A percentile compares a stretch with the other conserved stretches of the same genome.
Evolutionary conservation across 2,888 invertebrate species (phyloP).

Genomic region (Enoplolaimus lenunculus): DNA sequence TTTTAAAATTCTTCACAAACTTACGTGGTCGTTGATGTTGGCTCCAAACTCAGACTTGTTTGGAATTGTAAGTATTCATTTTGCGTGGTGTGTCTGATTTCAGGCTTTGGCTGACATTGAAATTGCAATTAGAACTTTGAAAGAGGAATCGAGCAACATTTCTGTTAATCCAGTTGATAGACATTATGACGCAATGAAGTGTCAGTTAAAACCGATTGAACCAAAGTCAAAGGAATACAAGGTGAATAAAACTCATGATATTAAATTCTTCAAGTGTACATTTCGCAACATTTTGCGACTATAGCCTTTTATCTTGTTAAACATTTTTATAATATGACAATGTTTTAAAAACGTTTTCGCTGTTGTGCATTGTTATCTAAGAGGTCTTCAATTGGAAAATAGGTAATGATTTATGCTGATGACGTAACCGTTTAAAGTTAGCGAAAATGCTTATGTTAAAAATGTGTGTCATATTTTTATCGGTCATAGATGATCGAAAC

Average conservation of each 20-base stretch:
- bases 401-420: no score
- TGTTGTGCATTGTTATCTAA: no score
- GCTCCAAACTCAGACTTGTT: no score
- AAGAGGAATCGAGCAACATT: constrained; percentile 33
- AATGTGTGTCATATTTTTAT: no score
- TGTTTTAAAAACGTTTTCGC: not conserved
- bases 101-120: constrained; percentile 44
- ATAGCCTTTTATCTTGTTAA: not conserved
- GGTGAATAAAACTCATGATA: constrained; percentile 33
- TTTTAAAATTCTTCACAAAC: no score
- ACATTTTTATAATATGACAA: not conserved
- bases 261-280: not conserved
- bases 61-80: no score
- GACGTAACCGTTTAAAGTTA: no score
- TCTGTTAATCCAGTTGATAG: constrained; percentile 44
- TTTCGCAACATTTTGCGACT: not conserved
- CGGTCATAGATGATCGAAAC: constrained; percentile 44
- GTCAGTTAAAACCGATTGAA: constrained; percentile 41
- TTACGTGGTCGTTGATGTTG: no score
- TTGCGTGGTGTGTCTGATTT: no score
- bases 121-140: constrained; percentile 44
- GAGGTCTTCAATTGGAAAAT: no score
- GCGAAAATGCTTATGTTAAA: no score
- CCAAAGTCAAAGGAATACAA: constrained; percentile 37
- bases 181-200: constrained; percentile 44